A percentile compares a stretch with the other conserved stretches of the same genome.
Conservation (phyloP, 2,113 vertebrate species). For the Salvelinus fontinalis region DNA sequence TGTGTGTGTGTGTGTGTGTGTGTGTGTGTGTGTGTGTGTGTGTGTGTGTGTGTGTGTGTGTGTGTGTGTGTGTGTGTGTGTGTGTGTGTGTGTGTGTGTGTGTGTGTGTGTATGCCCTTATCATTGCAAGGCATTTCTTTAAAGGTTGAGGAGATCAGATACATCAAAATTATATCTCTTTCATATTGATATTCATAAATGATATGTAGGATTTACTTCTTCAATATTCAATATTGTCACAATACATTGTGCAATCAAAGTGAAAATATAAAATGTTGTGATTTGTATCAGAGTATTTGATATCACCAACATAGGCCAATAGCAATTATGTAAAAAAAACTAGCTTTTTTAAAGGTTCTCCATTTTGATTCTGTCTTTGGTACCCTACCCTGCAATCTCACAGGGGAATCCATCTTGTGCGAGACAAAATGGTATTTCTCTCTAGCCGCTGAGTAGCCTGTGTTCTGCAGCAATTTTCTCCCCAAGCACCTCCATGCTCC, state of each 20-base stretch:
- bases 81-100: slow-evolving; percentile 16
- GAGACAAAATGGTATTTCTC: slow-evolving; percentile 71
- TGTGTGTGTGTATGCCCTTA: slow-evolving; percentile 23
- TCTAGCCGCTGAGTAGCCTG: slow-evolving; percentile 49
- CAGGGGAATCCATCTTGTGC: slow-evolving; percentile 75
- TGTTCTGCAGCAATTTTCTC: slow-evolving; percentile 68
- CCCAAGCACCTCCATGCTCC: slow-evolving; percentile 58
- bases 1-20: slow-evolving; percentile 8
- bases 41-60: slow-evolving; percentile 10
- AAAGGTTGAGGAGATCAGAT: not conserved
- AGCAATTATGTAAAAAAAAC: slow-evolving; percentile 36
- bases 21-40: slow-evolving; percentile 10
- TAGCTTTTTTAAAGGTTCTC: slow-evolving; percentile 25
- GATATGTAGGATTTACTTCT: not conserved
- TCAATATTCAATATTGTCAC: not conserved
- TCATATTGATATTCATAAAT: not conserved
- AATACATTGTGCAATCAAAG: not conserved
- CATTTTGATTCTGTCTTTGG: slow-evolving; percentile 73
- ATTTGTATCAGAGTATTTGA: not conserved
- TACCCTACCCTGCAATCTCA: slow-evolving; percentile 67
- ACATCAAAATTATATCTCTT: not conserved
- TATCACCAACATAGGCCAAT: too few relatives aligned
- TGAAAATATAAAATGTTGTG: not conserved
- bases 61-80: slow-evolving; percentile 11
- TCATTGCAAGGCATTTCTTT: not conserved